phyloP scores from a whole-genome alignment of 2,797 vertebrate species.

The Myripristis jacobus region DNA sequence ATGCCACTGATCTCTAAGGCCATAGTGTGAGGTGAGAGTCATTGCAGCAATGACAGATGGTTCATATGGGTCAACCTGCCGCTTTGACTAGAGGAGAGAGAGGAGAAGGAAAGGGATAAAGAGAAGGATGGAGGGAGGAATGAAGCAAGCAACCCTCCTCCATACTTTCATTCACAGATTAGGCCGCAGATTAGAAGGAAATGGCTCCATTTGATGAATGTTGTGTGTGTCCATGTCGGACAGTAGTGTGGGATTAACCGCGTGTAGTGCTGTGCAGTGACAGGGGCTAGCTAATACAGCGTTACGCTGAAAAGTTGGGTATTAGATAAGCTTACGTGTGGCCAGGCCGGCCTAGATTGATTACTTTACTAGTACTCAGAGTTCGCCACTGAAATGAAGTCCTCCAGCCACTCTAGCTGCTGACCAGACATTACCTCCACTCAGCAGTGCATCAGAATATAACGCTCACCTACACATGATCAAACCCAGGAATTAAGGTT shows the following conservation, averaged over 20 bases:
- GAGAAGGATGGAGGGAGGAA: constrained; percentile 29
- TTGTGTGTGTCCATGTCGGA: constrained; percentile 31
- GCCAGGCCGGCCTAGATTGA: constrained; percentile 19
- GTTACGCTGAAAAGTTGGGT: constrained; percentile 24
- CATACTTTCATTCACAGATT: constrained; percentile 59
- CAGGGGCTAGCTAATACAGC: constrained; percentile 15
- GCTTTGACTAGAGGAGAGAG: constrained; percentile 54
- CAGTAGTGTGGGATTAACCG: constrained; percentile 37
- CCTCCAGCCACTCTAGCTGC: constrained; percentile 15
- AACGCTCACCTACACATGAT: constrained; percentile 26
- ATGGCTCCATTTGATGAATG: constrained; percentile 47
- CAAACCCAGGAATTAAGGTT: constrained; percentile 36
- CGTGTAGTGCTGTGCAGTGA: constrained; percentile 12
- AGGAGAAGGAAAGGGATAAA: constrained; percentile 44
- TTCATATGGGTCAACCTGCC: constrained; percentile 76
- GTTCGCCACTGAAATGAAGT: constrained; percentile 25
- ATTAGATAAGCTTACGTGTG: constrained; percentile 36
- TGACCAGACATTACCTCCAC: constrained; percentile 3
- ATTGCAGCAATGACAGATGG: constrained; percentile 73
- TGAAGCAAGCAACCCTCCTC: constrained; percentile 39
- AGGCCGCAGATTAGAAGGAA: constrained; percentile 43
- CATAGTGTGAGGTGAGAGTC: constrained; percentile 65
- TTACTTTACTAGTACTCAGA: constrained; percentile 35
- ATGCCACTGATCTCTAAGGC: constrained; percentile 65
- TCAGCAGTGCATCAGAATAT: constrained; percentile 21